Percentiles rank a stretch among this genome's conserved stretches.
These are phyloP conservation scores for Drosophila nigrodunni DNA, from an alignment of 1,140 invertebrate species.

Conservation along the genomic window DNA sequence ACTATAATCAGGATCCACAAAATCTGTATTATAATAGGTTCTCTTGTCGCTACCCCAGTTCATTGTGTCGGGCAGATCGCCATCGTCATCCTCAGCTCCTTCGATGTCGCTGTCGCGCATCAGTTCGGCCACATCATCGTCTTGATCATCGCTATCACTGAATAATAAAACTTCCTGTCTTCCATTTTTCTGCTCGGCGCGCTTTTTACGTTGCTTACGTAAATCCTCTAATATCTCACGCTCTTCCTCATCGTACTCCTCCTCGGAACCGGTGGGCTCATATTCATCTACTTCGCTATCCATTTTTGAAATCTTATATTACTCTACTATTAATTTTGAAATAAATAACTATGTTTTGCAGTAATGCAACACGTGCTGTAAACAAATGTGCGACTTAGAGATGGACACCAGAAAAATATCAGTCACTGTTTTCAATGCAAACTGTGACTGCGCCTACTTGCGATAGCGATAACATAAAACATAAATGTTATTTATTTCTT, in stretches of 20 bases:
- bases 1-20: constrained; percentile 94
- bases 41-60: constrained; percentile 94
- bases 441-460: not conserved
- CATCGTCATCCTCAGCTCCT: constrained; percentile 89
- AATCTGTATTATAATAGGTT: constrained; percentile 94
- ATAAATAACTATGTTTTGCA: not conserved
- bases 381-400: constrained; percentile 47
- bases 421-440: not conserved
- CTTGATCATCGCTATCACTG: constrained; percentile 85
- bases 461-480: not conserved
- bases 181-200: constrained; percentile 86
- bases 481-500: not conserved
- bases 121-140: constrained; percentile 84
- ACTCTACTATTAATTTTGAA: not conserved
- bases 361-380: constrained; percentile 63
- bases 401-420: not conserved
- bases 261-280: constrained; percentile 89
- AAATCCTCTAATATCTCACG: constrained; percentile 88
- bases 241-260: constrained; percentile 89
- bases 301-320: constrained; percentile 30
- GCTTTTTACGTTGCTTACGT: constrained; percentile 84
- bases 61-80: constrained; percentile 90
- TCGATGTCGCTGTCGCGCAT: constrained; percentile 90
- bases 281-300: constrained; percentile 85
- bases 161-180: constrained; percentile 89